A percentile compares a stretch with the other conserved stretches of the same genome.
These are phyloP conservation scores for Lathamus discolor DNA, from an alignment of 2,113 vertebrate genomes.

Conservation along the genomic window DNA sequence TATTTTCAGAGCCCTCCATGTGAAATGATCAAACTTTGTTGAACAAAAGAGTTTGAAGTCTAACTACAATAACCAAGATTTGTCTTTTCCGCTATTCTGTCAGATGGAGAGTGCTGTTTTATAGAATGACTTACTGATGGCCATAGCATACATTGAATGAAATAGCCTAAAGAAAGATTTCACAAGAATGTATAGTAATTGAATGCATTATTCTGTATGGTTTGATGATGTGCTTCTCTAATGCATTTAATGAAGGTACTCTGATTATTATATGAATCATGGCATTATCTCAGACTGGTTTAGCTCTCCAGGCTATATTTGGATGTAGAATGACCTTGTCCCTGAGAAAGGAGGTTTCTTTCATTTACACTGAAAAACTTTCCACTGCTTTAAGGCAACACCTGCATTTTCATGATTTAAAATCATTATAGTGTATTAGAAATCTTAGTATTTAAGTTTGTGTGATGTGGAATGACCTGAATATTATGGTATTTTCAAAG, in stretches of 20 bases:
- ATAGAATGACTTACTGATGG: not conserved
- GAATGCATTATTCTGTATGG: not conserved
- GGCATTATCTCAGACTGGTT: constrained; percentile 21
- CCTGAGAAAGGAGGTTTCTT: not conserved
- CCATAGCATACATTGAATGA: not conserved
- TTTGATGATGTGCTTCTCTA: constrained; percentile 34
- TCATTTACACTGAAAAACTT: not conserved
- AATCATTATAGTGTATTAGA: not conserved
- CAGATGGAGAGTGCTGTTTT: not conserved
- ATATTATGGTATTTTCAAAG: not conserved
- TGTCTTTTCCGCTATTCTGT: not conserved
- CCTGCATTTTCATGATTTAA: not conserved
- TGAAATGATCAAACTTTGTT: not conserved
- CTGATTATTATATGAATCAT: not conserved
- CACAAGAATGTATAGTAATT: not conserved
- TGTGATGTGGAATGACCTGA: not conserved
- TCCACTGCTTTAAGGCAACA: not conserved
- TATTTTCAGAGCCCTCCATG: not conserved
- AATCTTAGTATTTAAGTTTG: not conserved
- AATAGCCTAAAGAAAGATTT: constrained; percentile 20
- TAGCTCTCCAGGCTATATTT: constrained; percentile 7
- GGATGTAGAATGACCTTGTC: not conserved
- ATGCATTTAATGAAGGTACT: constrained; percentile 48
- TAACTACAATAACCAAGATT: not conserved
- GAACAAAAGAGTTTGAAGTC: not conserved